phyloP scores from a whole-genome alignment of 2,888 invertebrate genomes.

The Petrophora chlorosata region DNA sequence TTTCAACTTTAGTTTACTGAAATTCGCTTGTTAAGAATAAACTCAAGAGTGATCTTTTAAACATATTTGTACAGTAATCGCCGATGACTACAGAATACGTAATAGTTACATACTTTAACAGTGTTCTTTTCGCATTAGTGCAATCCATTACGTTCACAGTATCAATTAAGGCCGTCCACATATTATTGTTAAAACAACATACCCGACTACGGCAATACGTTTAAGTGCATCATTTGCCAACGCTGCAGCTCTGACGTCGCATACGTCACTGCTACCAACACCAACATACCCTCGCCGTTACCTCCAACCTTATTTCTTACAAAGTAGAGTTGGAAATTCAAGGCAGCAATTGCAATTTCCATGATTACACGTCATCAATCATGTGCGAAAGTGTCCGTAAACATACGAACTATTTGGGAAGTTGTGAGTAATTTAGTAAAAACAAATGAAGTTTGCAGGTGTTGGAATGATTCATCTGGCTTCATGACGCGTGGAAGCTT shows the following conservation, averaged over 20 bases:
- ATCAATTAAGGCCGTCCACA: slow-evolving; percentile 49
- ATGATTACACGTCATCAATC: slow-evolving; percentile 53
- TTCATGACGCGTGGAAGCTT: background rate
- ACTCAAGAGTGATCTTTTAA: too few species aligned
- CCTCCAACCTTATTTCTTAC: slow-evolving; percentile 3
- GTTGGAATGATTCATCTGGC: slow-evolving; percentile 28
- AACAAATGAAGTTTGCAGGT: slow-evolving; percentile 53
- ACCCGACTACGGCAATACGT: slow-evolving; percentile 58
- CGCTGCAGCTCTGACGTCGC: slow-evolving; percentile 43
- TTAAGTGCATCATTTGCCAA: slow-evolving; percentile 65
- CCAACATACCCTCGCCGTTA: background rate
- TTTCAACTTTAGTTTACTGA: too few species aligned
- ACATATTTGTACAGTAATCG: too few species aligned
- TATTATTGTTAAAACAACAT: slow-evolving; percentile 48
- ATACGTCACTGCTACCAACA: slow-evolving; percentile 32
- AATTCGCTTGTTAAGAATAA: too few species aligned
- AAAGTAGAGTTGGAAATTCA: background rate
- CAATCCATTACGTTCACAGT: slow-evolving; percentile 49
- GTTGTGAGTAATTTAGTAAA: slow-evolving; percentile 45
- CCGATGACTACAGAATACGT: background rate
- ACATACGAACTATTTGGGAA: slow-evolving; percentile 58
- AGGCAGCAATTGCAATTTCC: background rate
- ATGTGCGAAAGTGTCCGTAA: slow-evolving; percentile 57
- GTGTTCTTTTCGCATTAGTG: slow-evolving; percentile 51
- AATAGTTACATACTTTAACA: slow-evolving; percentile 33